Evolutionary conservation across 2,888 invertebrate genomes (phyloP), one percentile per base, ranked within the genome.

Genomic region (Argyresthia albistria): DNA sequence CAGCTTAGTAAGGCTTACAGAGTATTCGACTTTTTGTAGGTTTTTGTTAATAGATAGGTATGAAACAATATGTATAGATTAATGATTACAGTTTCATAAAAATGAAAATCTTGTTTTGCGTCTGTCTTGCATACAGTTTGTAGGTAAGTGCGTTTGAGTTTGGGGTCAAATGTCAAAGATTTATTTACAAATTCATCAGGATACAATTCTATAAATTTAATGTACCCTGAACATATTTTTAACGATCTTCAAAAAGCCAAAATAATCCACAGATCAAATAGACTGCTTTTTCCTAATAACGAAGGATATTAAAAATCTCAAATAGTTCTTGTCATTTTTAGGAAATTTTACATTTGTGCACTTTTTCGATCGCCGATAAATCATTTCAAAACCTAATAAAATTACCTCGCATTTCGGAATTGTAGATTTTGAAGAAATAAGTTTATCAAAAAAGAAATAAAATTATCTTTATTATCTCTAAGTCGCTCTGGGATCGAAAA

Each of bases 381-480:
- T 73, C 69, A 25, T 4, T 4, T 4, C 2, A 25, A 6, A 71
- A 73, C 82, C 81, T 83, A 81, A 73, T 74, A 72, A 84, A 81
- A 84, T 87, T 84, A 70, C 87, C 87, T 87, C 87, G 87, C 87
- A 87, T 87, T 87, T 86, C 51, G 87, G 86, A 76, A 83, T 79
- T 70, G 80, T 86, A 86, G 83, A 84, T 83, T 86, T 83, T 84
- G 83, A 83, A 77, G 75, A 76, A 70, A 66, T 72, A 80, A 82
- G 74, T 71, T 74, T 77, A 52, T 81, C 81, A 73, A 73, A 80
- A 82, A 81, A 80, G 70, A 70, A 73, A 70, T 72, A 72, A 80
- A 74, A 75, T 80, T 73, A 66, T 73, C 72, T 60, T 70, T 74
- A 76, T 70, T 80, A 80, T 76, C 70, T 76, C 46, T 79, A 54